phyloP scores from a whole-genome alignment of 2,888 invertebrate genomes.

The Drosophila pegasa region DNA sequence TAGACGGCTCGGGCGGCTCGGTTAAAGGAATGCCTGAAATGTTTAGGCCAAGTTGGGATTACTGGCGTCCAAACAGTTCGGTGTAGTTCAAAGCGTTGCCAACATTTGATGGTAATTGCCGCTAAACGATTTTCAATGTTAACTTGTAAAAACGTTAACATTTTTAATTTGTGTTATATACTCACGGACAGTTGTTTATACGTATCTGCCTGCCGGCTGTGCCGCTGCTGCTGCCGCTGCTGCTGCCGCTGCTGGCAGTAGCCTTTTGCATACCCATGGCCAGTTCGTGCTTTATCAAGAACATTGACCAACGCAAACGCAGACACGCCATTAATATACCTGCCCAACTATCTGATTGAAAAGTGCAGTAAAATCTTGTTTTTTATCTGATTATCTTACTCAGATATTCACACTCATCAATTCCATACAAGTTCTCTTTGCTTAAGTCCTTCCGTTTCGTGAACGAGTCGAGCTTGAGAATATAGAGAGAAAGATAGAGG shows the following conservation, averaged over 20 bases:
- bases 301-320: slow-evolving; percentile 53
- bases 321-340: slow-evolving; percentile 35
- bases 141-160: slow-evolving; percentile 80
- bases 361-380: slow-evolving; percentile 48
- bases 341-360: slow-evolving; percentile 37
- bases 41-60: slow-evolving; percentile 79
- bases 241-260: slow-evolving; percentile 5
- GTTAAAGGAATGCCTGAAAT: slow-evolving; percentile 79
- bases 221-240: background rate
- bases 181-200: slow-evolving; percentile 66
- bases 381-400: slow-evolving; percentile 28
- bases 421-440: slow-evolving; percentile 22
- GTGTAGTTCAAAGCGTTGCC: slow-evolving; percentile 75
- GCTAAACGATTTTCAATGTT: slow-evolving; percentile 82
- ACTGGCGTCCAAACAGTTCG: slow-evolving; percentile 80
- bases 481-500: background rate
- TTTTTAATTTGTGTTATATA: slow-evolving; percentile 82
- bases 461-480: background rate
- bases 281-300: slow-evolving; percentile 37
- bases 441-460: slow-evolving; percentile 1
- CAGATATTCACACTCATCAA: slow-evolving; percentile 42
- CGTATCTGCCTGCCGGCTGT: background rate
- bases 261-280: slow-evolving; percentile 9
- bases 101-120: slow-evolving; percentile 83
- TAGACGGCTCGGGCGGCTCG: slow-evolving; percentile 69